Evolutionary conservation across 1,140 invertebrate species (phyloP), one percentile per base, ranked within the genome.

Genomic region (Pseudomyrmex concolor): DNA sequence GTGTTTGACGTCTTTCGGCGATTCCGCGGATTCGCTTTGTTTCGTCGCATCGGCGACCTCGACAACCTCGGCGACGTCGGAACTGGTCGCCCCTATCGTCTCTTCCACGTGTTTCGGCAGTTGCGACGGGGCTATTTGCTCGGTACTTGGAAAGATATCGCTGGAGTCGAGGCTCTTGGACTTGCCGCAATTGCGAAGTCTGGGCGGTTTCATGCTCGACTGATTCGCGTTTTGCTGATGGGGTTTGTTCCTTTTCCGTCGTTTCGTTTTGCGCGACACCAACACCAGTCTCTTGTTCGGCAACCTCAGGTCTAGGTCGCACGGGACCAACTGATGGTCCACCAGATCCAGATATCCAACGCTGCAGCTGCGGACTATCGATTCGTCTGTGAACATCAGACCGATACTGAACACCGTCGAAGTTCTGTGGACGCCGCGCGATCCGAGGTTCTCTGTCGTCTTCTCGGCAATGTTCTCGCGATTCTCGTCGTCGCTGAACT

Each of bases 291-390:
- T 94, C 66, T 97, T 97, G 66, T 95, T 95, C 0, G 97, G 97
- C 87, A 97, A 96, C 1, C 95, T 95, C 13, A 97, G 76, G 2
- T 96, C 96, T n/a, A 97, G 96, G 80, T 97, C 96, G 22, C 96
- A 96, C 13, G 96, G 96, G 2, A 97, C 95, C 82, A 97, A 95
- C 80, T 96, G 96, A 0, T 96, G 95, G 86, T 97, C 97, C 0
- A 97, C 96, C 59, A 97, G 94, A 87, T 98, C 97, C 73, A 98
- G 94, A 89, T 97, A 98, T 0, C 97, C 97, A 1, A 98, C 97
- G 91, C 97, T 97, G 90, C 97, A 98, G 88, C 97, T 97, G 13
- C 97, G 94, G 1, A 97, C 96, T 91, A 97, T 97, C 0, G 96
- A 96, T 82, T 97, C 96, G n/a, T 94, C 94, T 1, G 95, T 92